phyloP scores from a whole-genome alignment of 1,140 invertebrate genomes.

The Agraylea sexmaculata region DNA sequence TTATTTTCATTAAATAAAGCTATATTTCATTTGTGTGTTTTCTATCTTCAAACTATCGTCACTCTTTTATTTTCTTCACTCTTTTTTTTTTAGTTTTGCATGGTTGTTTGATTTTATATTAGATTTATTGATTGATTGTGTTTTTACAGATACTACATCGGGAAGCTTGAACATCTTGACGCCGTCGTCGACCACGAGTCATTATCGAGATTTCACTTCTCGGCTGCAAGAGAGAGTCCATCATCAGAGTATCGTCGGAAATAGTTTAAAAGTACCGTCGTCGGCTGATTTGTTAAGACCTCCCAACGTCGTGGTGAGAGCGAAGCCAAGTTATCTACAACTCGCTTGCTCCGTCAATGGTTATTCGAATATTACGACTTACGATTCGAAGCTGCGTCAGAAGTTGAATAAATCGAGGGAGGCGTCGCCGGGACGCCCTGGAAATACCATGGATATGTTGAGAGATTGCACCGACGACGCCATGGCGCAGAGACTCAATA shows the following conservation, averaged over 20 bases:
- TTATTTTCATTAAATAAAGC: background rate
- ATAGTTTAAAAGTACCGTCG: slow-evolving; percentile 26
- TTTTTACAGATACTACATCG: slow-evolving; percentile 38
- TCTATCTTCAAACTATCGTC: background rate
- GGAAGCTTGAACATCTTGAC: slow-evolving; percentile 45
- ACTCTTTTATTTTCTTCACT: slow-evolving; percentile 11
- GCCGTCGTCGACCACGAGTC: slow-evolving; percentile 45
- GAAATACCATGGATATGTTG: slow-evolving; percentile 17
- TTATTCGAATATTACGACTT: slow-evolving; percentile 72
- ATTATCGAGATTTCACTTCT: slow-evolving; percentile 44
- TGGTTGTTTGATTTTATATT: background rate
- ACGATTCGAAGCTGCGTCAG: slow-evolving; percentile 64
- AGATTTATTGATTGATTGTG: background rate
- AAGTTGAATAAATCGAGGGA: slow-evolving; percentile 53
- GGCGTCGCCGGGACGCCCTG: slow-evolving; percentile 50
- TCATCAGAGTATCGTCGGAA: slow-evolving; percentile 28
- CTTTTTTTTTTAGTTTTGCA: slow-evolving; percentile 7
- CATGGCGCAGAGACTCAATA: slow-evolving; percentile 16
- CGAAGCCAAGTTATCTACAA: slow-evolving; percentile 72
- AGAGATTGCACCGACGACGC: slow-evolving; percentile 32
- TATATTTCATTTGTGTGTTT: background rate
- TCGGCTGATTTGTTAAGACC: background rate
- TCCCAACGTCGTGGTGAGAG: background rate
- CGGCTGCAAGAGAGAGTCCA: slow-evolving; percentile 40
- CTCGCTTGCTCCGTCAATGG: slow-evolving; percentile 83